A percentile compares a stretch with the other conserved stretches of the same genome.
These are phyloP conservation scores for Tenodera sinensis DNA, from an alignment of 2,888 invertebrate species.

Conservation along the genomic window DNA sequence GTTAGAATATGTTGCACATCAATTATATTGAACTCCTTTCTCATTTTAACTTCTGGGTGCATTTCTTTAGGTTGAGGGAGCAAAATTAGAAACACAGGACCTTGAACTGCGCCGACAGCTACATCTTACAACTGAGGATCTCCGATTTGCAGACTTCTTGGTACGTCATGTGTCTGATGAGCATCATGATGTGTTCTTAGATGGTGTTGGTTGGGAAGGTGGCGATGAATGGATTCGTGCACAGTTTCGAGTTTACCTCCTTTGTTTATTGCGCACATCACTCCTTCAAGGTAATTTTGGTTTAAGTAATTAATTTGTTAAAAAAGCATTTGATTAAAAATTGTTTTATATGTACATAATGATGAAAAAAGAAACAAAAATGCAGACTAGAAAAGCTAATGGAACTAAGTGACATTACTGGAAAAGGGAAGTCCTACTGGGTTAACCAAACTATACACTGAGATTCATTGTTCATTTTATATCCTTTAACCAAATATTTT, in stretches of 20 bases:
- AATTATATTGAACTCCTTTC: no score
- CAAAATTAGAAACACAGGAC: slow-evolving; percentile 80
- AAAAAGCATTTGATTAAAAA: neutral
- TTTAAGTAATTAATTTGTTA: neutral
- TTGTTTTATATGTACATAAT: neutral
- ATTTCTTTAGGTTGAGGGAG: slow-evolving; percentile 64
- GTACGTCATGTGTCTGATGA: slow-evolving; percentile 67
- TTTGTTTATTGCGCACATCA: slow-evolving; percentile 77
- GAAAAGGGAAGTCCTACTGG: neutral
- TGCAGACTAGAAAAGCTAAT: neutral
- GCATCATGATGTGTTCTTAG: slow-evolving; percentile 65
- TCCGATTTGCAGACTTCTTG: slow-evolving; percentile 91
- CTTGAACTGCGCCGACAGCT: slow-evolving; percentile 75
- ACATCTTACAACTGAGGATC: slow-evolving; percentile 89
- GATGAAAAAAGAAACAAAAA: neutral
- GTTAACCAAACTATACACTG: neutral
- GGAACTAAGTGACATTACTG: neutral
- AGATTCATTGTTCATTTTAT: no score
- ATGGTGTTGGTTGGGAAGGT: slow-evolving; percentile 81
- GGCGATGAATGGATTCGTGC: slow-evolving; percentile 96
- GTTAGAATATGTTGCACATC: no score
- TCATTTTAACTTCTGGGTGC: neutral
- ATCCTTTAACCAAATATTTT: no score
- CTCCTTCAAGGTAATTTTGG: slow-evolving; percentile 59
- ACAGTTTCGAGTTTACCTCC: slow-evolving; percentile 83